Evolutionary conservation across 1,140 invertebrate genomes (phyloP), one percentile per base, ranked within the genome.

Genomic region (Aphis gossypii): DNA sequence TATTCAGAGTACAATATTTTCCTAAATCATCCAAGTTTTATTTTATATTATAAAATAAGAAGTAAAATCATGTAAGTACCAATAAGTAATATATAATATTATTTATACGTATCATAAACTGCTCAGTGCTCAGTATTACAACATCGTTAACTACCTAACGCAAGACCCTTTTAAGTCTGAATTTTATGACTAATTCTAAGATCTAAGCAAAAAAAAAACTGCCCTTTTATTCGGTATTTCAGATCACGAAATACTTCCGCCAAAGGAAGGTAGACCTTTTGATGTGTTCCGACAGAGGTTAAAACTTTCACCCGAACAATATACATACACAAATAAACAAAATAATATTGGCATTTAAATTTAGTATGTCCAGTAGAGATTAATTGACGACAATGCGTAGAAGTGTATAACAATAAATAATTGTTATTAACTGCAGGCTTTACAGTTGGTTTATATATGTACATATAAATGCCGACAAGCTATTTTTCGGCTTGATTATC

Each of bases 181-280:
- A 92, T 92, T 92, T 84, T 35, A 92, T 38, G n/a, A 51, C 91
- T 51, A 30, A 3, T 92, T 92, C 46, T n/a, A 25, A 92, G 91
- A 83, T 92, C 46, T n/a, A 23, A 92, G 91, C 91, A 41, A 46
- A 76, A 91, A 92, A 92, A 92, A 92, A 92, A 92, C 23, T 44
- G 38, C 51, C 25, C 35, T 41, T 76, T 82, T 92, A 51, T 82
- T 83, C 20, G 21, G 88, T 76, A 76, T 68, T 83, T 82, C 41
- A 25, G 11, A 83, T 48, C 76, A 14, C 46, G 25, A 83, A 54
- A 92, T 14, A 82, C 44, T 92, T 92, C 91, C 91, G 91, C 46
- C 91, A 83, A 92, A 83, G 91, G 2, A 46, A 83, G 25, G 35
- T 51, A 82, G 48, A 92, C 23, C 91, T n/a, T 83, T 92, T 92